Conservation (phyloP, 2,888 invertebrate species). For the Agonopterix arenella region DNA sequence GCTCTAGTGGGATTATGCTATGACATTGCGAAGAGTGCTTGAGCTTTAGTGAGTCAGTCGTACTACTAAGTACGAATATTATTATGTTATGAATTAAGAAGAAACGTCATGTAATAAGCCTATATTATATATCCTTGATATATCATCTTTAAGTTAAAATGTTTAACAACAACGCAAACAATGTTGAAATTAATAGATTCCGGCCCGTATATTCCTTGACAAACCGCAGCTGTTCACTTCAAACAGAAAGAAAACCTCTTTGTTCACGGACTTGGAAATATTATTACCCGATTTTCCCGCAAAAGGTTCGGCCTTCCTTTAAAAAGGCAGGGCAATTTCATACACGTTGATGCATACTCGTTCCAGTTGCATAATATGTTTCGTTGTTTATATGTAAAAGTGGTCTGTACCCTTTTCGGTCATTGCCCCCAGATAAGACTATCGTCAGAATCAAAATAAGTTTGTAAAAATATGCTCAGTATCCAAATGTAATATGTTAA, state of each 20-base stretch:
- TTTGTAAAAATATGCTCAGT: conserved; percentile 26
- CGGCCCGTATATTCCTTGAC: conserved; percentile 13
- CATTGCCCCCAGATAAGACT: conserved; percentile 13
- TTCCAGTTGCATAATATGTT: conserved; percentile 36
- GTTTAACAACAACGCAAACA: background rate
- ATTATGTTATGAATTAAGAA: too few species aligned
- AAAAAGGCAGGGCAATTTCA: conserved; percentile 45
- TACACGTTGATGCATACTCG: conserved; percentile 38
- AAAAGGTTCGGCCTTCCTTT: conserved; percentile 39
- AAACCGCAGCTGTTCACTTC: conserved; percentile 39
- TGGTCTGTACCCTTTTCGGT: conserved; percentile 38
- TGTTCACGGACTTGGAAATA: conserved; percentile 63
- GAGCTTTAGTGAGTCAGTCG: too few species aligned
- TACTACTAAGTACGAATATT: too few species aligned
- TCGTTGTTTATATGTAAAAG: conserved; percentile 50
- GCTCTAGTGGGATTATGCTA: conserved; percentile 6
- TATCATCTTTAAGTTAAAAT: too few species aligned
- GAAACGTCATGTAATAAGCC: too few species aligned
- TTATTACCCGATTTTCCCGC: conserved; percentile 57
- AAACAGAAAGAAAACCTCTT: conserved; percentile 45
- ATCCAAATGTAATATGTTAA: conserved; percentile 37
- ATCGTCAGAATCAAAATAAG: conserved; percentile 9
- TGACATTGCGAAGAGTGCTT: too few species aligned
- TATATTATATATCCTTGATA: too few species aligned
- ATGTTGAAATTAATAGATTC: background rate